Percentiles rank a stretch among this genome's conserved stretches.
Evolutionary conservation across 1,140 invertebrate genomes (phyloP).

Genomic region (Belonocnema kinseyi): DNA sequence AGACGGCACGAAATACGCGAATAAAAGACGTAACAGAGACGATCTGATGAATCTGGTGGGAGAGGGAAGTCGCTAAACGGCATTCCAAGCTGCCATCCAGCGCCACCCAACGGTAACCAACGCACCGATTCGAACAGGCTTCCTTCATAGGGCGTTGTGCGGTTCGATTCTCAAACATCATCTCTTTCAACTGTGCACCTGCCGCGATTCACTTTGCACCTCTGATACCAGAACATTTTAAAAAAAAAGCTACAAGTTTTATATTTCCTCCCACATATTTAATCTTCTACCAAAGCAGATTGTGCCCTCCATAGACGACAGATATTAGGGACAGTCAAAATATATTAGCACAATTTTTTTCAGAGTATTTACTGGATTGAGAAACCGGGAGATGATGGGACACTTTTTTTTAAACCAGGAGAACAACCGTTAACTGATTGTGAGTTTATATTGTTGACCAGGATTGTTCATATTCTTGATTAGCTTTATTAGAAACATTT

Average conservation of each 20-base stretch:
- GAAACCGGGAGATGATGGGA: too few species aligned
- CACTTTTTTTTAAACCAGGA: too few species aligned
- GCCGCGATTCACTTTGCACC: slow-evolving; percentile 26
- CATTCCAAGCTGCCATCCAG: slow-evolving; percentile 72
- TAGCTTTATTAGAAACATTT: too few species aligned
- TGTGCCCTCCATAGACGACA: too few species aligned
- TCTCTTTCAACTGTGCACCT: background rate
- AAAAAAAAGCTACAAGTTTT: background rate
- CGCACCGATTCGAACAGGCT: slow-evolving; percentile 44
- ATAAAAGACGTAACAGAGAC: slow-evolving; percentile 45
- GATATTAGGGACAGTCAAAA: too few species aligned
- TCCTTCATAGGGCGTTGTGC: slow-evolving; percentile 44
- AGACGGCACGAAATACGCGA: slow-evolving; percentile 40
- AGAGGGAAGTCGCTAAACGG: slow-evolving; percentile 72
- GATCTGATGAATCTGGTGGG: slow-evolving; percentile 45
- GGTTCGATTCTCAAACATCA: slow-evolving; percentile 13
- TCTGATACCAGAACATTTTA: slow-evolving; percentile 25
- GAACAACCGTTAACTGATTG: too few species aligned
- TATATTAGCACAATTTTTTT: too few species aligned
- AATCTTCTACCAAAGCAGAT: too few species aligned
- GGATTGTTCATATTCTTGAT: too few species aligned
- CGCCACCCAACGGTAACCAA: slow-evolving; percentile 74
- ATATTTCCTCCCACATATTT: too few species aligned
- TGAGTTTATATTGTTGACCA: too few species aligned
- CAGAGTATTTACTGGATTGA: too few species aligned